phyloP scores from a whole-genome alignment of 2,888 invertebrate species.

The Acleris literana region DNA sequence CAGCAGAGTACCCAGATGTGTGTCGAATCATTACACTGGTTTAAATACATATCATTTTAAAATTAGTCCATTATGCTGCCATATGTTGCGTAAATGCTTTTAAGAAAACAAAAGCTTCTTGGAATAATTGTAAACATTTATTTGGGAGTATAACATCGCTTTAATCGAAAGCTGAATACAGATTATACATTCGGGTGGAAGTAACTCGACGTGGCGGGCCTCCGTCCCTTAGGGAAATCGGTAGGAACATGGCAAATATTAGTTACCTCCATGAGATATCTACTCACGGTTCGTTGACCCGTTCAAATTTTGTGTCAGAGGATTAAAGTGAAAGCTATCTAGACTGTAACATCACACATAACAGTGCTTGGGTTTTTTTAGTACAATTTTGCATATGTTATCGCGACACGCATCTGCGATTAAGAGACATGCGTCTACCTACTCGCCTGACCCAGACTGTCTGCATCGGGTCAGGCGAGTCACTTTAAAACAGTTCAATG shows the following conservation, averaged over 20 bases:
- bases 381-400: constrained; percentile 44
- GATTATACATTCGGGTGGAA: constrained; percentile 66
- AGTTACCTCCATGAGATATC: constrained; percentile 67
- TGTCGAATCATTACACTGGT: constrained; percentile 28
- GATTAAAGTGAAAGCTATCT: constrained; percentile 56
- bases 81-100: constrained; percentile 12
- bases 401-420: constrained; percentile 41
- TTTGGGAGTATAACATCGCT: constrained; percentile 23
- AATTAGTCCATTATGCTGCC: constrained; percentile 15
- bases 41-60: constrained; percentile 19
- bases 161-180: constrained; percentile 36
- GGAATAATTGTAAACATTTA: constrained; percentile 12
- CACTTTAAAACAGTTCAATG: neutral
- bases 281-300: constrained; percentile 74
- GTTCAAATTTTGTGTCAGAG: constrained; percentile 66
- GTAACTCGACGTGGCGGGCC: constrained; percentile 67
- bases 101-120: neutral
- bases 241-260: constrained; percentile 77
- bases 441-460: constrained; percentile 15
- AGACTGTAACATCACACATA: constrained; percentile 49
- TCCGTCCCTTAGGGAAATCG: constrained; percentile 68
- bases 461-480: constrained; percentile 6
- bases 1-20: constrained; percentile 41
- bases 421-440: constrained; percentile 28
- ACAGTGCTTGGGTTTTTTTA: constrained; percentile 48